These are phyloP conservation scores for Poicephalus meyeri DNA, from an alignment of 2,113 vertebrate genomes.

Conservation along the genomic window DNA sequence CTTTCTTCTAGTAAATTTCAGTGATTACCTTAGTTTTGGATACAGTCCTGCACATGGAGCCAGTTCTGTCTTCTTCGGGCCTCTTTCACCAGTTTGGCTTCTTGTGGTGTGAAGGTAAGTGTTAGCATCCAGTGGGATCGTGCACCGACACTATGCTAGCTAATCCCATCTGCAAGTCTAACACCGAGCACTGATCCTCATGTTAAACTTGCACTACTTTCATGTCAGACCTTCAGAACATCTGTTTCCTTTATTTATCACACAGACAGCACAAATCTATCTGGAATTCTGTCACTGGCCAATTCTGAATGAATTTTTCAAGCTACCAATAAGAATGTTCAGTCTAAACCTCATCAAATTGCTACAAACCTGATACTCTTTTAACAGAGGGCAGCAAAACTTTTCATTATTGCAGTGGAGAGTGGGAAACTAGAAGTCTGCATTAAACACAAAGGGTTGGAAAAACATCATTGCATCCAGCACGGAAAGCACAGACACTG, in stretches of 20 bases:
- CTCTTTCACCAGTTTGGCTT: background rate
- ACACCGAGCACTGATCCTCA: background rate
- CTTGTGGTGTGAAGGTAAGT: fast-evolving
- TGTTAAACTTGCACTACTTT: background rate
- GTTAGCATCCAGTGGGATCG: background rate
- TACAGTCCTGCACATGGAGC: background rate
- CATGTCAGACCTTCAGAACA: background rate
- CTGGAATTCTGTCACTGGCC: background rate
- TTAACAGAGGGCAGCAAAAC: background rate
- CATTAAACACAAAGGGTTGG: background rate
- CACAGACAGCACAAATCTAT: background rate
- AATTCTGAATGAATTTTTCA: background rate
- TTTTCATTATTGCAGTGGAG: background rate
- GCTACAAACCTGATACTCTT: background rate
- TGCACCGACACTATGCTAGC: background rate
- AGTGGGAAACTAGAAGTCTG: background rate
- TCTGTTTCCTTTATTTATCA: background rate
- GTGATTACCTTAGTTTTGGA: background rate
- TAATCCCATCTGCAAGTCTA: background rate
- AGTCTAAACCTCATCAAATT: background rate
- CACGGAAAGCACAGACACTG: background rate
- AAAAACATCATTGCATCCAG: background rate
- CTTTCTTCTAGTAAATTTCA: background rate
- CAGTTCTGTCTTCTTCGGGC: background rate
- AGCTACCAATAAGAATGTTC: background rate